Evolutionary conservation across 2,888 invertebrate genomes (phyloP), one percentile per base, ranked within the genome.

Genomic region (Eupeodes latifasciatus): DNA sequence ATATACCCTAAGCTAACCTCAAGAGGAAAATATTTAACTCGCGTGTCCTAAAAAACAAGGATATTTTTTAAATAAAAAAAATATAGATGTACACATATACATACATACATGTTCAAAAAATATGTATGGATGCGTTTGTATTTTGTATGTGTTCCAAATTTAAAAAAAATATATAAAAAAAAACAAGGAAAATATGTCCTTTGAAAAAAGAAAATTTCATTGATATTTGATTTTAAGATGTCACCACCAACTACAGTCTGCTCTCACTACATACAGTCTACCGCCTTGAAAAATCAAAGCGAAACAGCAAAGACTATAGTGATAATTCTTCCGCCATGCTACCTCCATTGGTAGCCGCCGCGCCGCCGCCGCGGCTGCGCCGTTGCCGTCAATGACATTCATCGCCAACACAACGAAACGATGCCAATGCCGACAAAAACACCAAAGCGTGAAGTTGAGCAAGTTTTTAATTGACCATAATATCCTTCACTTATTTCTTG

Each of bases 391-490:
- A 40, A 40, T 9, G 40, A 40, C 40, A 40, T 40, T 40, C 64
- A 47, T 19, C 5, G 40, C 62, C 40, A 64, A 16, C 44, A 44
- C 19, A 10, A 47, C 47, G 4, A 47, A 19, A 19, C 12, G 57
- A 11, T 57, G 10, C 10, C 4, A 6, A 66, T 19, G 69, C n/a
- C 53, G 53, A 53, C 53, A 53, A 69, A 53, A 40, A 27, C 71
- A 76, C 66, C 76, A 74, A 66, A 72, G 77, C 55, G 59, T 59
- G 62, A 69, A 47, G 64, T 40, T 40, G 40, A 75, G 74, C 51
- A 84, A 77, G 64, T 77, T 81, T 76, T 85, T 88, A 85, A 88
- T 81, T 88, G 88, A 85, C 88, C 81, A 85, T 81, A 75, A 88
- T 72, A 47, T 81, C 61, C 55, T 72, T 72, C 59, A 76, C 36